Base-by-base conservation (phyloP, 2,113 vertebrate species). In the Australoheros scitulus region DNA sequence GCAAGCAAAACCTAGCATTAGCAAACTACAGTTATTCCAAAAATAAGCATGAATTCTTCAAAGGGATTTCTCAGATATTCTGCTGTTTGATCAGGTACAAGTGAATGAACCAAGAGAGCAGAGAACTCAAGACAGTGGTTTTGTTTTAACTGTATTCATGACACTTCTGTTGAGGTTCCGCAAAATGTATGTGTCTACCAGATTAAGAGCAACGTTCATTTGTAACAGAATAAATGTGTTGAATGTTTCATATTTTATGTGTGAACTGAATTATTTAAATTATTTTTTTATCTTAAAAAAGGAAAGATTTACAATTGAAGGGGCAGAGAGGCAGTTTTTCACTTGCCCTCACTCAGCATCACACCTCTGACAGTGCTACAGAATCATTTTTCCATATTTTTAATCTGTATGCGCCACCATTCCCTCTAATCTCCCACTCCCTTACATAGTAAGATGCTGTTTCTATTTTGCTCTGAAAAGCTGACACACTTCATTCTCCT, bases 401-500 rank as follows among this genome's bases (percentile, higher is more conserved):
- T 38, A 52, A 77, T 87, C 59, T 36, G 43, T 61, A 61, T 74
- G 26, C 52, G 0, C 38, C 70, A 68, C 68, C 2, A 2, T 47
- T 74, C 52, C 34, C 32, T 70, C 52, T 88, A 85, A 90, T 91
- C 85, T 78, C 43, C 43, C 47, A 55, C 81, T 60, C 58, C 41
- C 50, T 2, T 3, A 74, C 47, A 10, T 61, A 41, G 15, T 29
- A 64, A 64, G 11, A 81, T 14, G 55, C 55, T 41, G 61, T 80
- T 76, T 90, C 60, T 61, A 84, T 88, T 89, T 90, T 81, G 26
- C 78, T 81, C 22, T 32, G 32, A 88, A 82, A 82, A 89, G 74
- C 80, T 77, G 84, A 85, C 81, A 78, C 55, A 72, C 56, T 83
- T 85, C 61, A 43, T 41, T 60, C 43, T 64, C 55, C 47, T 65